Conservation (phyloP, 1,140 invertebrate genomes). For the Pantala flavescens region DNA sequence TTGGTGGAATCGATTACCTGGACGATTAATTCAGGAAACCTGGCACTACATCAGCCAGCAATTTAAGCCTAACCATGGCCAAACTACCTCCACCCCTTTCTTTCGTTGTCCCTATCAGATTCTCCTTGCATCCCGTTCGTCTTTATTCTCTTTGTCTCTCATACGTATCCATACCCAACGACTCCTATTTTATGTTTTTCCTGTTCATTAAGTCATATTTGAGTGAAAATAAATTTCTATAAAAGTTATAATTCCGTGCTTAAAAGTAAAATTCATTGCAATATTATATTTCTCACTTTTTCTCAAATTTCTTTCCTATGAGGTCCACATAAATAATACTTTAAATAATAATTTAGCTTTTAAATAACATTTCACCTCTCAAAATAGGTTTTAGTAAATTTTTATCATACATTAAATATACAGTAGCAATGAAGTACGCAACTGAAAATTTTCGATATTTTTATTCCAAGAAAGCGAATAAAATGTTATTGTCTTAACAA, state of each 20-base stretch:
- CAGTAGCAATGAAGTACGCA: too few species aligned
- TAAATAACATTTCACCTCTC: neutral
- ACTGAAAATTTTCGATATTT: too few species aligned
- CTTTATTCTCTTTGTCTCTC: neutral
- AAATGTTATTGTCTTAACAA: too few species aligned
- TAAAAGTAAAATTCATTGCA: neutral
- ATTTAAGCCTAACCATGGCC: conserved; percentile 1
- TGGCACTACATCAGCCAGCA: conserved; percentile 3
- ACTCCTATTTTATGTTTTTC: neutral
- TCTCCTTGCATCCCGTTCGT: neutral
- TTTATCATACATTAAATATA: too few species aligned
- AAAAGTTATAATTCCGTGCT: neutral
- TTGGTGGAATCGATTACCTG: conserved; percentile 8
- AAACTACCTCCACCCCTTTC: neutral
- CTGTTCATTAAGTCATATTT: neutral
- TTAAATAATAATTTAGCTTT: neutral
- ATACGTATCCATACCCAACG: neutral
- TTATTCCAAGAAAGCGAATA: too few species aligned
- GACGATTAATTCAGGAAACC: conserved; percentile 2
- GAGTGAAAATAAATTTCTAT: neutral
- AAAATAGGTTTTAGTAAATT: neutral
- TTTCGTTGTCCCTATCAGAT: neutral
- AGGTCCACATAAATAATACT: neutral
- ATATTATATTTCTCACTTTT: neutral
- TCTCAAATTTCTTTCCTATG: neutral